These are phyloP conservation scores for Sinella curviseta DNA, from an alignment of 1,140 invertebrate genomes.

Conservation along the genomic window DNA sequence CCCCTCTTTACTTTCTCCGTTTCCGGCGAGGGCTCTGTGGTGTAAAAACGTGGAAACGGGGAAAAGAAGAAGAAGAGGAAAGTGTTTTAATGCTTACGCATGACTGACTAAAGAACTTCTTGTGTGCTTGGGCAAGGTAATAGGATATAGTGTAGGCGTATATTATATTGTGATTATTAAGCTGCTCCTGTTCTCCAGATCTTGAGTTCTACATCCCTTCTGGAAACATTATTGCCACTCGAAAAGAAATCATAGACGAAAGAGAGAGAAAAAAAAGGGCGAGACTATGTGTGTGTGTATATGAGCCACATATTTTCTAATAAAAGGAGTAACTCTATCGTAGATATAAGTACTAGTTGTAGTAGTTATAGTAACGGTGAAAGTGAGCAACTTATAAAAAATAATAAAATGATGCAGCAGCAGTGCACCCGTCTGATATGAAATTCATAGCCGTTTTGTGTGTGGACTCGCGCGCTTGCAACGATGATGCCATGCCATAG, in stretches of 20 bases:
- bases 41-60: background rate
- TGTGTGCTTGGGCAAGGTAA: background rate
- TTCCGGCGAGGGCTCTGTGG: background rate
- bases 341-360: too few relatives aligned
- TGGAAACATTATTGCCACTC: background rate
- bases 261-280: background rate
- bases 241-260: constrained; percentile 6
- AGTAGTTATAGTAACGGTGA: too few relatives aligned
- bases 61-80: background rate
- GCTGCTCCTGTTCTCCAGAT: background rate
- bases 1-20: too few relatives aligned
- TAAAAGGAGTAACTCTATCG: background rate
- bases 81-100: constrained; percentile 21
- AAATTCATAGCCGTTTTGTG: background rate
- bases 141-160: background rate
- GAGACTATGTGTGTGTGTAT: too few relatives aligned
- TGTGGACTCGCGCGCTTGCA: background rate
- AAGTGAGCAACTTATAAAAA: too few relatives aligned
- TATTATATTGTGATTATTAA: background rate
- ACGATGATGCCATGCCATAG: background rate
- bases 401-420: background rate
- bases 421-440: background rate
- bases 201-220: background rate
- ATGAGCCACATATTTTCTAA: constrained; percentile 10
- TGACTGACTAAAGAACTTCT: background rate